These are phyloP conservation scores for Rhinella marina DNA, from an alignment of 2,797 vertebrate species.

Conservation along the genomic window DNA sequence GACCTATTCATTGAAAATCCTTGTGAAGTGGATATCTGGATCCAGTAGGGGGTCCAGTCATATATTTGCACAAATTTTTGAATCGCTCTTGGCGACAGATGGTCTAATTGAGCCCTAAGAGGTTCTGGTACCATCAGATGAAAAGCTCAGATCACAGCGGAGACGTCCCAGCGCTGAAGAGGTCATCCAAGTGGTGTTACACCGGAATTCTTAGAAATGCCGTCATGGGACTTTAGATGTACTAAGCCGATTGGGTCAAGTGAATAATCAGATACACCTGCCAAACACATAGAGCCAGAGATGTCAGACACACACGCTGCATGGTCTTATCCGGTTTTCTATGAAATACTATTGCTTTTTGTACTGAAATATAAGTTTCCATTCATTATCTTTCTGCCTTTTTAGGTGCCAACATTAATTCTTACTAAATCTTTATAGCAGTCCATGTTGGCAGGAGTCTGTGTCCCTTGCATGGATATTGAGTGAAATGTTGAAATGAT, in stretches of 20 bases:
- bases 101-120: background rate
- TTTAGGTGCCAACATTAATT: too few species aligned
- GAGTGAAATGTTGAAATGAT: too few species aligned
- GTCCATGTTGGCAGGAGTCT: too few species aligned
- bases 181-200: background rate
- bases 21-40: slow-evolving; percentile 11
- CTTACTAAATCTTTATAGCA: too few species aligned
- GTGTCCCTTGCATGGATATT: too few species aligned
- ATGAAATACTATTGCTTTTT: too few species aligned
- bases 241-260: background rate
- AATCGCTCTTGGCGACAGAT: slow-evolving; percentile 8
- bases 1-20: background rate
- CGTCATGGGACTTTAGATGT: background rate
- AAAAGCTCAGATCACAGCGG: background rate
- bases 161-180: background rate
- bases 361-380: too few species aligned
- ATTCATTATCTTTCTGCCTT: too few species aligned
- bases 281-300: background rate
- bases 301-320: background rate
- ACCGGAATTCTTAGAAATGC: background rate
- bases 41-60: background rate
- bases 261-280: background rate
- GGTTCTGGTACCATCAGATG: background rate
- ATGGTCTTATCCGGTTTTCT: too few species aligned
- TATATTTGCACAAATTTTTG: background rate